Evolutionary conservation across 1,140 invertebrate species (phyloP).

Genomic region (Goniozus legneri): DNA sequence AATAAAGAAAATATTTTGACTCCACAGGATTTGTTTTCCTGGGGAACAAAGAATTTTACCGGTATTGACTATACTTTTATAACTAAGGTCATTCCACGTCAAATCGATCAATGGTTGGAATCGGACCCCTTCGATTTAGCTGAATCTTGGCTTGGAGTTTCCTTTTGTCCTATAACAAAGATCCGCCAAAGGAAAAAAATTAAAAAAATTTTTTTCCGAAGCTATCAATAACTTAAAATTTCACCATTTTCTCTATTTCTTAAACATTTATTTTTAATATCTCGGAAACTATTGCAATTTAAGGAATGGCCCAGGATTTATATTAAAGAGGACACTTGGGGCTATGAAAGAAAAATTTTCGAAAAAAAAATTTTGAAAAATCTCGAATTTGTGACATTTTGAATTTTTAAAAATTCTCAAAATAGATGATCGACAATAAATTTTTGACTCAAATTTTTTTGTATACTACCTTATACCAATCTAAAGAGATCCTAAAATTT

Average conservation of each 20-base stretch:
- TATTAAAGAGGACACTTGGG: background rate
- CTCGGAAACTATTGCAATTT: too few species aligned
- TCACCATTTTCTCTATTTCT: background rate
- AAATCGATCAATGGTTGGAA: too few species aligned
- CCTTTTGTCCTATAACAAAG: too few species aligned
- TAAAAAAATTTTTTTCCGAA: background rate
- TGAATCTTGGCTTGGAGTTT: too few species aligned
- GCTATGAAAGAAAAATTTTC: background rate
- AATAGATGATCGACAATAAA: background rate
- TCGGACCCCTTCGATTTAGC: too few species aligned
- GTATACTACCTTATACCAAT: background rate
- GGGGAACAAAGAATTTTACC: background rate
- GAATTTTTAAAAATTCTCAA: background rate
- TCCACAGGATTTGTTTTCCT: background rate
- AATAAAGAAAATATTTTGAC: background rate
- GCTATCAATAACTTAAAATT: background rate
- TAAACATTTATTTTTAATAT: too few species aligned
- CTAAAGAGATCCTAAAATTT: background rate
- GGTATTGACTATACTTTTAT: constrained; percentile 1
- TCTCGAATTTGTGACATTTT: too few species aligned
- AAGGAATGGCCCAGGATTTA: too few species aligned
- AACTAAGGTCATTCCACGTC: too few species aligned
- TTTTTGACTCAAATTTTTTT: too few species aligned
- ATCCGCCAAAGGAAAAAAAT: too few species aligned
- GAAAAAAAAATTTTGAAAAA: too few species aligned